Conservation (phyloP, 2,113 vertebrate species). For the Neogale vison region DNA sequence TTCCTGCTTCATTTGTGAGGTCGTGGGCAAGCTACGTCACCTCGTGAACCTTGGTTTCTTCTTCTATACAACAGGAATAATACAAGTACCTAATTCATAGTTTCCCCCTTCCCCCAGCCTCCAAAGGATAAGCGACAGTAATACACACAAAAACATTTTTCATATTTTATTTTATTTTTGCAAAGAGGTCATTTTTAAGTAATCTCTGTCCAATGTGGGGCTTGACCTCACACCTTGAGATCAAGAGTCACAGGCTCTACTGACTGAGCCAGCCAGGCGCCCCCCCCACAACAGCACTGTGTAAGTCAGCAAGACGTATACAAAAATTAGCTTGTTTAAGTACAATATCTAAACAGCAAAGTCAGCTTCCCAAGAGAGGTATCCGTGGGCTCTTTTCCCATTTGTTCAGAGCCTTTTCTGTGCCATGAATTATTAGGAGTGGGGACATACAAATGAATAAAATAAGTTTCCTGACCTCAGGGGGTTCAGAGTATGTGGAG, state of each 20-base stretch:
- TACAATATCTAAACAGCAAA: background rate
- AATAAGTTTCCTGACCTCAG: constrained; percentile 11
- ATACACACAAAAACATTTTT: background rate
- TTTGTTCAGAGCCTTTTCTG: background rate
- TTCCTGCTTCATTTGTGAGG: background rate
- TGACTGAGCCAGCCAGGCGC: background rate
- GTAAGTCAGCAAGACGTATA: background rate
- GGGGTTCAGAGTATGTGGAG: background rate
- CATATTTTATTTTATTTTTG: background rate
- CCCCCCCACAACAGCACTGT: background rate
- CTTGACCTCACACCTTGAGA: background rate
- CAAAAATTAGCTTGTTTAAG: background rate
- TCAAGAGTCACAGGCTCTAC: background rate
- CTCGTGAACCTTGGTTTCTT: background rate
- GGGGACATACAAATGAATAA: background rate
- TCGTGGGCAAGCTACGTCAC: background rate
- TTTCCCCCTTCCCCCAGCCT: background rate
- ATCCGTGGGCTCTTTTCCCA: background rate
- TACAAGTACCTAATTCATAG: background rate
- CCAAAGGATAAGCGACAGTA: background rate
- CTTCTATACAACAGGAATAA: background rate
- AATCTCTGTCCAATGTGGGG: background rate
- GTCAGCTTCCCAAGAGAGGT: background rate
- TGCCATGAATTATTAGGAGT: background rate
- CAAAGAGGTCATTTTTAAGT: background rate